A percentile compares a stretch with the other conserved stretches of the same genome.
Conservation (phyloP, 2,113 vertebrate genomes). For the Petroica traversi region DNA sequence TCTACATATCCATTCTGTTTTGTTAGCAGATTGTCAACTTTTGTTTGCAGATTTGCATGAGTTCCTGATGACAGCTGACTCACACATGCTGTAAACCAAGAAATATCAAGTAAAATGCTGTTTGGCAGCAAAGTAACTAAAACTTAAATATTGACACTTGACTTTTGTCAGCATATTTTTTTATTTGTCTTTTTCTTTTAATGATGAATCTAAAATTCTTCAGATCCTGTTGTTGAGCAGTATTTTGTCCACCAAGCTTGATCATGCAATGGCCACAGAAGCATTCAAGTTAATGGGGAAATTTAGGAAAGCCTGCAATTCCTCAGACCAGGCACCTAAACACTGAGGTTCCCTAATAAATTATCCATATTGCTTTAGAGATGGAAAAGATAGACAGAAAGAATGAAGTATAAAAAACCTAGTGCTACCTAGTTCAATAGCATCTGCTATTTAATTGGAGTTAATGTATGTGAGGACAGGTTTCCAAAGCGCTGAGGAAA, state of each 20-base stretch:
- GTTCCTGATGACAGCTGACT: slow-evolving; percentile 50
- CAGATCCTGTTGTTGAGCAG: not conserved
- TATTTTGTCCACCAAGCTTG: not conserved
- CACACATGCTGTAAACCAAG: slow-evolving; percentile 25
- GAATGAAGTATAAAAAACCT: not conserved
- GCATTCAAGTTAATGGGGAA: not conserved
- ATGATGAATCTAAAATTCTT: not conserved
- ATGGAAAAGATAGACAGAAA: not conserved
- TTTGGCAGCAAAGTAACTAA: slow-evolving; percentile 8
- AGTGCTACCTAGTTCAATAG: not conserved
- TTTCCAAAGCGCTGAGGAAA: not conserved
- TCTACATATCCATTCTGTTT: not conserved
- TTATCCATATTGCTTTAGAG: not conserved
- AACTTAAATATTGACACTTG: slow-evolving; percentile 47
- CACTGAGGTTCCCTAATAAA: not conserved
- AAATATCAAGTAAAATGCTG: slow-evolving; percentile 16
- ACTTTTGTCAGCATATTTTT: slow-evolving; percentile 10
- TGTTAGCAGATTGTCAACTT: slow-evolving; percentile 40
- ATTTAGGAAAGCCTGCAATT: accelerated
- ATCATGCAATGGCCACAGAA: accelerated
- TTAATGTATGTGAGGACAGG: not conserved
- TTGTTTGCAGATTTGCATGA: slow-evolving; percentile 32
- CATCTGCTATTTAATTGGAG: not conserved
- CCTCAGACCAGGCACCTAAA: accelerated
- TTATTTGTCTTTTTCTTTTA: not conserved